phyloP scores from a whole-genome alignment of 2,888 invertebrate species.

The Rhabditophanes sp. region DNA sequence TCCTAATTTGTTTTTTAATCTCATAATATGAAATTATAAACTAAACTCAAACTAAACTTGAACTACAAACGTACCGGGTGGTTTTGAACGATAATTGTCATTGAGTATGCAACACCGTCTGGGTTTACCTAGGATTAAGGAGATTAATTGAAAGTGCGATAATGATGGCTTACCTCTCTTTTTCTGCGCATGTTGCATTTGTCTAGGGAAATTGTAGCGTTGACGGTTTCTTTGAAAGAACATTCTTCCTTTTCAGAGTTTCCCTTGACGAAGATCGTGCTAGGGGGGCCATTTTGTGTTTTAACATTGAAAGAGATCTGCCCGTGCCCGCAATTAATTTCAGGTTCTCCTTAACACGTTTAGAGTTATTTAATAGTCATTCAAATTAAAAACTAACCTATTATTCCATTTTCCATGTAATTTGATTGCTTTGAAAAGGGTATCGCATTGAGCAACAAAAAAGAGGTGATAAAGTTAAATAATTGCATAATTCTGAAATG shows the following conservation, averaged over 20 bases:
- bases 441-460: too few relatives aligned
- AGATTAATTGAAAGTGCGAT: not conserved
- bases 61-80: slow-evolving; percentile 24
- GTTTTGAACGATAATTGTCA: slow-evolving; percentile 41
- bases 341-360: slow-evolving; percentile 21
- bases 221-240: slow-evolving; percentile 15
- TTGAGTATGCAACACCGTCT: slow-evolving; percentile 32
- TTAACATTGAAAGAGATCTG: slow-evolving; percentile 23
- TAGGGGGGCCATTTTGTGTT: slow-evolving; percentile 19
- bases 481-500: too few relatives aligned
- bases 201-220: slow-evolving; percentile 27
- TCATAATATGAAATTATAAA: too few relatives aligned
- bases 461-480: too few relatives aligned
- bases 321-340: slow-evolving; percentile 21
- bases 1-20: too few relatives aligned
- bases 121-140: slow-evolving; percentile 25
- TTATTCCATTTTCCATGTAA: too few relatives aligned
- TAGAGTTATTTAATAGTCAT: slow-evolving; percentile 3
- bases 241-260: slow-evolving; percentile 21
- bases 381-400: not conserved
- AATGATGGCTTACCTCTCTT: slow-evolving; percentile 21
- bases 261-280: slow-evolving; percentile 37
- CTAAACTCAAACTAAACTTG: too few relatives aligned
- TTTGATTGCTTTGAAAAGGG: too few relatives aligned
- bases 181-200: slow-evolving; percentile 37